These are phyloP conservation scores for Phylloscopus trochilus DNA, from an alignment of 2,113 vertebrate genomes.

Conservation along the genomic window DNA sequence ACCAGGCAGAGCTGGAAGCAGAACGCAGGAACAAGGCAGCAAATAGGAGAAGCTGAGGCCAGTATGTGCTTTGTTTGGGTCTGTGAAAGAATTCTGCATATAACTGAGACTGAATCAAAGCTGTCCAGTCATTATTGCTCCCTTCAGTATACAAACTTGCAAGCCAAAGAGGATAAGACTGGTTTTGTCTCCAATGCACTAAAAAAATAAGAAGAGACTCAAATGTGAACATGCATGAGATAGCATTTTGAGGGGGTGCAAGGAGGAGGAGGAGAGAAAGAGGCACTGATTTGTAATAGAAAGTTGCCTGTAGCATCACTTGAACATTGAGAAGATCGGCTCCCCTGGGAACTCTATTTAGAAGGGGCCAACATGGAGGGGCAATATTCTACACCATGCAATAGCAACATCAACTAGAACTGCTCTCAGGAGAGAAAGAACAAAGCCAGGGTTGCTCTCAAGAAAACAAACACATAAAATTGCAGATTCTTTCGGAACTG, in stretches of 20 bases:
- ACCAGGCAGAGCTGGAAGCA: background rate
- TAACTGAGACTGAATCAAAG: background rate
- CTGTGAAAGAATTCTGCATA: background rate
- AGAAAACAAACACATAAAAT: background rate
- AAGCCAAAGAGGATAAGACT: background rate
- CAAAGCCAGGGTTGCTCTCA: background rate
- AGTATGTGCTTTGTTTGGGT: background rate
- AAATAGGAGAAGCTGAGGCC: background rate
- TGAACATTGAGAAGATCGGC: background rate
- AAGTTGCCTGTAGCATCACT: background rate
- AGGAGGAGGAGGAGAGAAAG: background rate
- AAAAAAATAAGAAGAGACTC: background rate
- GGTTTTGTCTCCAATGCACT: background rate
- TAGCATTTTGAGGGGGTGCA: background rate
- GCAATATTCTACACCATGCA: background rate
- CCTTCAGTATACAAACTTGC: background rate
- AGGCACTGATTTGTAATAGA: background rate
- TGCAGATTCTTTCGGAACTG: background rate
- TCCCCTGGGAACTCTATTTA: background rate
- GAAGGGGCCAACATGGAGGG: background rate
- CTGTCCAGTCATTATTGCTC: background rate
- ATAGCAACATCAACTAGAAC: background rate
- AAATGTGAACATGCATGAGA: rapidly evolving
- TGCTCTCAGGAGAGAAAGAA: background rate
- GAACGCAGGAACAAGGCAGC: background rate